Conservation (phyloP, 64 coral and sea anemone species). For the Hydrozoanthus tunicans region DNA sequence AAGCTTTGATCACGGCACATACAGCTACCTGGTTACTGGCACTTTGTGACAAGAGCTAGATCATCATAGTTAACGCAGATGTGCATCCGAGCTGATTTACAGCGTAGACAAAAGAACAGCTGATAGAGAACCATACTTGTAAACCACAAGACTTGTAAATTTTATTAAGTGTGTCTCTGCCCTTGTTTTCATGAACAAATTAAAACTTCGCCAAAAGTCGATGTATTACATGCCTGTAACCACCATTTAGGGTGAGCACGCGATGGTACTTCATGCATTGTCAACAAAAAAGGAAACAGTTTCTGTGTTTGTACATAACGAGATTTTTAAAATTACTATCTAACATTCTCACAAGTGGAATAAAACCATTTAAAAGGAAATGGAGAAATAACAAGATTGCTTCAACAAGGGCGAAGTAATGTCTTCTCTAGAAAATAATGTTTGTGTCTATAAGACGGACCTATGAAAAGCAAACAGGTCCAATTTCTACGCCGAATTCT, state of each 20-base stretch:
- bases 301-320: conserved; percentile 3
- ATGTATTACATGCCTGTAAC: conserved; percentile 14
- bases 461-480: conserved; percentile 88
- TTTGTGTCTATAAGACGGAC: neutral
- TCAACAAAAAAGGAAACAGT: neutral
- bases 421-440: conserved; percentile 13
- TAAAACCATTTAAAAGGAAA: neutral
- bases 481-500: conserved; percentile 91
- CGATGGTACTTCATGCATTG: neutral
- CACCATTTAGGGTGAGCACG: conserved; percentile 4
- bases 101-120: too few relatives aligned
- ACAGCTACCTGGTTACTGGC: too few relatives aligned
- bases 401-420: conserved; percentile 7
- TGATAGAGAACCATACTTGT: neutral
- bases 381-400: neutral
- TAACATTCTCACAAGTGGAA: neutral
- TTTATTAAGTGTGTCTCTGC: conserved; percentile 20
- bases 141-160: conserved; percentile 5
- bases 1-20: too few relatives aligned
- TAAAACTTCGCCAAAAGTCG: conserved; percentile 4
- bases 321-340: neutral
- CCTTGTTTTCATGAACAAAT: conserved; percentile 46
- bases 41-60: too few relatives aligned
- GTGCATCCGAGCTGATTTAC: too few relatives aligned
- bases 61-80: too few relatives aligned